Conservation (phyloP, 2,888 invertebrate species). For the Oscheius sp. region DNA sequence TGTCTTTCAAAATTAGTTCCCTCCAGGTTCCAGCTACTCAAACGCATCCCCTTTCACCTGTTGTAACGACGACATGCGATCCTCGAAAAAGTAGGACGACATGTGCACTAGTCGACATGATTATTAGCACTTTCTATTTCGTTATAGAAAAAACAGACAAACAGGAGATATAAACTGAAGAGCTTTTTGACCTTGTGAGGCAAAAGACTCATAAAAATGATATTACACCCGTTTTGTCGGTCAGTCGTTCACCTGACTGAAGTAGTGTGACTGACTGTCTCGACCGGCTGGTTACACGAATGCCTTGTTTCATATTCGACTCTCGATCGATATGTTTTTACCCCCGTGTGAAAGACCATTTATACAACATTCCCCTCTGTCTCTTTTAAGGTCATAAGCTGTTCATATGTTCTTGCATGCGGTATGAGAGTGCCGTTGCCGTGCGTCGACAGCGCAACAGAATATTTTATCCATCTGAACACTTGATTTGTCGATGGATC, state of each 20-base stretch:
- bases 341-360: neutral
- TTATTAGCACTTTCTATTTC: neutral
- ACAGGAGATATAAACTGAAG: neutral
- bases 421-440: neutral
- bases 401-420: conserved; percentile 27
- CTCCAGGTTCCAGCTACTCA: conserved; percentile 24
- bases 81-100: neutral
- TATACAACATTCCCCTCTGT: neutral
- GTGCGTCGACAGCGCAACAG: neutral
- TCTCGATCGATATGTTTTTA: neutral
- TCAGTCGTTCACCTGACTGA: neutral
- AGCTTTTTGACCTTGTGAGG: neutral
- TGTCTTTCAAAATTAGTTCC: neutral
- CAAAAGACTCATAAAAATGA: neutral
- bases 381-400: conserved; percentile 12
- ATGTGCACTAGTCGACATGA: neutral
- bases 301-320: too few species aligned
- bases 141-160: too few species aligned
- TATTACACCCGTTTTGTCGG: neutral
- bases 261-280: too few species aligned
- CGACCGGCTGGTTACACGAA: too few species aligned
- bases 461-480: neutral
- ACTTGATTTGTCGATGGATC: neutral
- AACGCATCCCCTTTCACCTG: conserved; percentile 25
- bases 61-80: conserved; percentile 28